Evolutionary conservation across 2,113 vertebrate genomes (phyloP), one percentile per base, ranked within the genome.

Genomic region (Ornithorhynchus anatinus): DNA sequence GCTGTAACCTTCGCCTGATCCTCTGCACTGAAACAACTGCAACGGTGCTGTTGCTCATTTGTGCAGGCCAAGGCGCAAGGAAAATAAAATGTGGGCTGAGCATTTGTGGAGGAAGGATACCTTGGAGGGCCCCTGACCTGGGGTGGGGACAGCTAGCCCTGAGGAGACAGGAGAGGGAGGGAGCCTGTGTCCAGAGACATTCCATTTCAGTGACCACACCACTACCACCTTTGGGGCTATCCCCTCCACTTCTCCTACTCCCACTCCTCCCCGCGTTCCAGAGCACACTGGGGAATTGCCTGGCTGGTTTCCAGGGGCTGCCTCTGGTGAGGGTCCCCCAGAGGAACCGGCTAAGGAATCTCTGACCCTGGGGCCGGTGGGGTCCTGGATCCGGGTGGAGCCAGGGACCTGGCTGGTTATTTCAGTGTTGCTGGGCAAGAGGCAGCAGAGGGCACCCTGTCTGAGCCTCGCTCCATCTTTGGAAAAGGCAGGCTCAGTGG

Each of bases 31-130:
- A n/a, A n/a, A n/a, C n/a, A 31, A 31, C 44, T 8, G 2, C 31
- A 57, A 77, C 82, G 32, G 17, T 27, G 67, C 79, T 83, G 79
- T 79, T 88, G 77, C 87, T 84, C 66, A 67, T 61, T 65, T 69
- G 39, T 51, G 60, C 2, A 3, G 68, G 61, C 70, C 50, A 29
- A 36, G 74, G 77, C 51, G n/a, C 60, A 17, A 13, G 0, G 1
- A 1, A 0, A 54, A 83, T 80, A 70, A 76, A 83, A 81, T n/a
- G n/a, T n/a, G n/a, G n/a, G n/a, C n/a, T n/a, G 69, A 6, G 0
- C 67, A 65, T 84, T 81, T 86, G 72, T 81, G 61, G n/a, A n/a
- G n/a, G 64, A 43, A 50, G 2, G 38, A 35, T n/a, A 57, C 67
- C 75, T 61, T 16, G 61, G 61, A 72, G 47, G 56, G 63, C 69